Conservation (phyloP, 2,113 vertebrate genomes). For the Pseudonaja textilis region DNA sequence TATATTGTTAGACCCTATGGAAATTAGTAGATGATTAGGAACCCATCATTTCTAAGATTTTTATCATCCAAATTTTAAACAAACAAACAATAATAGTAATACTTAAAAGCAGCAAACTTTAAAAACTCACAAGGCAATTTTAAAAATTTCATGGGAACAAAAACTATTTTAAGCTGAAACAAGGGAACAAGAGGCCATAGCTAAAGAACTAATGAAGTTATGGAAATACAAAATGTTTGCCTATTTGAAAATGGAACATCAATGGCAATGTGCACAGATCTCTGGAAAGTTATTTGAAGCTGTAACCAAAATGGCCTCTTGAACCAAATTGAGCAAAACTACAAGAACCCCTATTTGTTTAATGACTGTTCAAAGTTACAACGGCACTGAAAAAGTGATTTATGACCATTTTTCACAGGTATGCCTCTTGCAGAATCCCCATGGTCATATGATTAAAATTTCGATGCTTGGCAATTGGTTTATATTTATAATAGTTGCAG, state of each 20-base stretch:
- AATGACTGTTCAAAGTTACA: not conserved
- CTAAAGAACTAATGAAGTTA: not conserved
- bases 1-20: conserved; percentile 15
- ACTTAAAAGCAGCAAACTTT: not conserved
- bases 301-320: not conserved
- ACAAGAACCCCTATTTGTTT: not conserved
- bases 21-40: conserved; percentile 19
- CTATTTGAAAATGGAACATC: not conserved
- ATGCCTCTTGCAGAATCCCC: not conserved
- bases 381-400: not conserved
- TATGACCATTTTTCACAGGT: not conserved
- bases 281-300: not conserved
- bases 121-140: not conserved
- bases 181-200: not conserved
- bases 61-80: not conserved
- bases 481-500: not conserved
- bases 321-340: not conserved
- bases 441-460: not conserved
- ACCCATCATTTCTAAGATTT: not conserved
- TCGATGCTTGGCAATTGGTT: not conserved
- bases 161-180: not conserved
- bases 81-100: not conserved
- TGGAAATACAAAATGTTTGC: not conserved
- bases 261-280: not conserved
- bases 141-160: not conserved